phyloP scores from a whole-genome alignment of 1,140 invertebrate species.

The Atopsyche davidsoni region DNA sequence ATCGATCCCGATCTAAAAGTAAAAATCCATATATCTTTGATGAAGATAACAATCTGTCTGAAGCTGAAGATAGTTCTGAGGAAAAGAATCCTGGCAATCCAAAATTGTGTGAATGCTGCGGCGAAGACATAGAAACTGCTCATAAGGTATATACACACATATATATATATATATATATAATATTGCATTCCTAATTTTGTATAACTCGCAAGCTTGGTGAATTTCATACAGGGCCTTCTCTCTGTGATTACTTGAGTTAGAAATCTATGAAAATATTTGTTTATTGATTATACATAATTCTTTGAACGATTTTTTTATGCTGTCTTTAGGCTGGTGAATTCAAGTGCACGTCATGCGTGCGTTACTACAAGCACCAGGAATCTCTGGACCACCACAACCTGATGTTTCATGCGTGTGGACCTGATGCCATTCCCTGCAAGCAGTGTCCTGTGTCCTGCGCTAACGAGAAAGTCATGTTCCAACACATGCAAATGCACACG shows the following conservation, averaged over 20 bases:
- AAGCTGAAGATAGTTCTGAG: neutral
- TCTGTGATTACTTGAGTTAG: neutral
- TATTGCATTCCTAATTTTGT: no score
- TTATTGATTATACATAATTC: conserved; percentile 11
- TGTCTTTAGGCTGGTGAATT: conserved; percentile 44
- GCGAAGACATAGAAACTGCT: conserved; percentile 47
- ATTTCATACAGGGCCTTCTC: conserved; percentile 5
- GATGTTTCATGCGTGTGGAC: conserved; percentile 11
- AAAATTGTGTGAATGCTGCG: conserved; percentile 47
- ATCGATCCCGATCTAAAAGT: neutral
- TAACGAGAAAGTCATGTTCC: neutral
- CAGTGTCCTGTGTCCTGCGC: conserved; percentile 12
- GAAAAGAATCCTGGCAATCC: neutral
- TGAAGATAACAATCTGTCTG: conserved; percentile 5
- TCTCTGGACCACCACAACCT: conserved; percentile 12
- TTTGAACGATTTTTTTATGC: conserved; percentile 19
- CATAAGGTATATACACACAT: conserved; percentile 41
- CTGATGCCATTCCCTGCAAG: conserved; percentile 11
- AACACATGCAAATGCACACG: conserved; percentile 13
- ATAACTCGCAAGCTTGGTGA: no score
- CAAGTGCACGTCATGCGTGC: conserved; percentile 34
- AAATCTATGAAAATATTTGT: no score
- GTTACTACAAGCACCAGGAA: conserved; percentile 16
- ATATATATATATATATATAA: no score
- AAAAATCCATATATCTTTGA: conserved; percentile 21